Evolutionary conservation across 1,140 invertebrate species (phyloP).

Genomic region (Choristoneura fumiferana): DNA sequence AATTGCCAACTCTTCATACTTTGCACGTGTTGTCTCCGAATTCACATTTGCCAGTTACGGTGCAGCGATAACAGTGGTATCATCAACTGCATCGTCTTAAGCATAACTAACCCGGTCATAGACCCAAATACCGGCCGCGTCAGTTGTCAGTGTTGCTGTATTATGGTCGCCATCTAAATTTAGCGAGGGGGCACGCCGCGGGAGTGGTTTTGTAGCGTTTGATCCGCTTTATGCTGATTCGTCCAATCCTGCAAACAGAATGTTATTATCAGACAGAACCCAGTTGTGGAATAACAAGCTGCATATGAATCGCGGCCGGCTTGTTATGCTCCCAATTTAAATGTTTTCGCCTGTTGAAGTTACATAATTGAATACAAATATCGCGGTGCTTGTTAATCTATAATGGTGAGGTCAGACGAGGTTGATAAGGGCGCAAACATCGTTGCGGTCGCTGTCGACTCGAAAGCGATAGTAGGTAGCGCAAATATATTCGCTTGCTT

Average conservation of each 20-base stretch:
- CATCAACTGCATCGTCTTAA: neutral
- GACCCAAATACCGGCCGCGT: neutral
- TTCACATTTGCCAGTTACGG: too few species aligned
- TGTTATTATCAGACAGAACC: too few species aligned
- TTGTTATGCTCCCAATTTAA: neutral
- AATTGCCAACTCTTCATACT: too few species aligned
- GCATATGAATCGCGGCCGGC: neutral
- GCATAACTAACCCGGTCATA: neutral
- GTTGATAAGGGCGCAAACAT: neutral
- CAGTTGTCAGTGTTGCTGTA: neutral
- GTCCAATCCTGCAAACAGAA: too few species aligned
- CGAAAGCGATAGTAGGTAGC: too few species aligned
- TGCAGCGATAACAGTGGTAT: too few species aligned
- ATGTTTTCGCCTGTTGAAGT: neutral
- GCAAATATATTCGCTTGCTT: too few species aligned
- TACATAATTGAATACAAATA: constrained; percentile 7
- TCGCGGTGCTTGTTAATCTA: neutral
- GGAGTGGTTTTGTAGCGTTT: constrained; percentile 10
- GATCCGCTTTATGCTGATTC: too few species aligned
- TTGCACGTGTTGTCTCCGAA: too few species aligned
- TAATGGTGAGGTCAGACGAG: neutral
- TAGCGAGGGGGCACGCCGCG: constrained; percentile 16
- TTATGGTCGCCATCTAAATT: constrained; percentile 3
- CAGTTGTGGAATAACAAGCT: constrained; percentile 8
- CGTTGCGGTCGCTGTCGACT: neutral